Conservation (phyloP, 2,113 vertebrate genomes). For the Guaruba guarouba region DNA sequence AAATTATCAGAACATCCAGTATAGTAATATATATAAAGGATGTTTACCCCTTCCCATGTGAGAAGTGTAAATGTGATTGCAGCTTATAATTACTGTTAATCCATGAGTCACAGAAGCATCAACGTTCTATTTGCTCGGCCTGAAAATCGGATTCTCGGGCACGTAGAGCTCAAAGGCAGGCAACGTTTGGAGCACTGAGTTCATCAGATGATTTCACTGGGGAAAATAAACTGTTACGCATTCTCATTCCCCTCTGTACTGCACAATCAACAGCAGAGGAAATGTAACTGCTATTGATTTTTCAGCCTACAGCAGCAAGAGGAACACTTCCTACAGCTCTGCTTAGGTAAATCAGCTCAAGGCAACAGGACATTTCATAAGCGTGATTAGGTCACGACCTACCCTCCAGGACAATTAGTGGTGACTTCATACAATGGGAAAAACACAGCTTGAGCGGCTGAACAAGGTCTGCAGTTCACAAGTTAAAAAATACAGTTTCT, state of each 20-base stretch:
- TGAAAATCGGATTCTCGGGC: not conserved
- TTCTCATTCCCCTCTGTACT: not conserved
- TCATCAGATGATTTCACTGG: not conserved
- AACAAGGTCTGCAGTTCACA: not conserved
- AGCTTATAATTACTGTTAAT: not conserved
- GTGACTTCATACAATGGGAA: not conserved
- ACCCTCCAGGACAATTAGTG: not conserved
- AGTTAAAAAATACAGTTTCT: not conserved
- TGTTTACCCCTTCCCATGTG: not conserved
- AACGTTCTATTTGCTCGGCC: not conserved
- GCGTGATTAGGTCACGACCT: not conserved
- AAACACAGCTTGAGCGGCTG: not conserved
- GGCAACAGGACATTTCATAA: rapidly evolving
- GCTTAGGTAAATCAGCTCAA: not conserved
- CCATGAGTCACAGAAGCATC: not conserved
- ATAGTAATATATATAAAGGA: not conserved
- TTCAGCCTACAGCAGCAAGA: not conserved
- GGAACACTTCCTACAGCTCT: not conserved
- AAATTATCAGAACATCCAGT: not conserved
- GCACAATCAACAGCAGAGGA: not conserved
- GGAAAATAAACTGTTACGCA: not conserved
- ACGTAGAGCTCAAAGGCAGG: not conserved
- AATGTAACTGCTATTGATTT: not conserved
- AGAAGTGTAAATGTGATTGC: not conserved
- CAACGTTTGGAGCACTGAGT: not conserved